phyloP scores from a whole-genome alignment of 1,140 invertebrate species.

The Diplogasteroides magnus region DNA sequence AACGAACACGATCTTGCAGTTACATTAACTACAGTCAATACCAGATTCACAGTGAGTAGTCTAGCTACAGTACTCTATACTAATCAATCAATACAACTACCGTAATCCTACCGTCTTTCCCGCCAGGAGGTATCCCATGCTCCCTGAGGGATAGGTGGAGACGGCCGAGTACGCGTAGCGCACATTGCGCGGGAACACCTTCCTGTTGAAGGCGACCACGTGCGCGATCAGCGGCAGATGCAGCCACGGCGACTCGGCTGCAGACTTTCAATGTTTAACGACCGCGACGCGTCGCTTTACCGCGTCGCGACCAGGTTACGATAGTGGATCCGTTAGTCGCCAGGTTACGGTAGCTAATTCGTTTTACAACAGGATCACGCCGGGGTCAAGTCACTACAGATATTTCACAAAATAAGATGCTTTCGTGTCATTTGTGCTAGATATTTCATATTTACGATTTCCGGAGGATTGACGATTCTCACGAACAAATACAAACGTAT shows the following conservation, averaged over 20 bases:
- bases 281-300: too few relatives aligned
- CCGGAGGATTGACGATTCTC: too few relatives aligned
- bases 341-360: too few relatives aligned
- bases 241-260: constrained; percentile 84
- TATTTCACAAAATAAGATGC: too few relatives aligned
- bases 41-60: constrained; percentile 14
- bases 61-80: constrained; percentile 3
- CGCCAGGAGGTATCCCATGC: constrained; percentile 88
- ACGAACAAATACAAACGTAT: too few relatives aligned
- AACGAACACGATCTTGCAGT: background rate
- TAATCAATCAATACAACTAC: constrained; percentile 4
- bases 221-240: constrained; percentile 72
- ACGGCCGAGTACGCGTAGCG: constrained; percentile 76
- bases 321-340: too few relatives aligned
- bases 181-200: constrained; percentile 71
- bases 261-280: constrained; percentile 47
- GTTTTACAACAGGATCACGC: too few relatives aligned
- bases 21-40: background rate
- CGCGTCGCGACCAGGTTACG: too few relatives aligned
- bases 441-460: too few relatives aligned
- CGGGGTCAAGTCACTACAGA: too few relatives aligned
- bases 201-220: constrained; percentile 70
- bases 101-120: constrained; percentile 55
- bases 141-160: constrained; percentile 88
- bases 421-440: too few relatives aligned